Conservation (phyloP, 2,797 vertebrate species). For the Pangasius sanitwongsei region DNA sequence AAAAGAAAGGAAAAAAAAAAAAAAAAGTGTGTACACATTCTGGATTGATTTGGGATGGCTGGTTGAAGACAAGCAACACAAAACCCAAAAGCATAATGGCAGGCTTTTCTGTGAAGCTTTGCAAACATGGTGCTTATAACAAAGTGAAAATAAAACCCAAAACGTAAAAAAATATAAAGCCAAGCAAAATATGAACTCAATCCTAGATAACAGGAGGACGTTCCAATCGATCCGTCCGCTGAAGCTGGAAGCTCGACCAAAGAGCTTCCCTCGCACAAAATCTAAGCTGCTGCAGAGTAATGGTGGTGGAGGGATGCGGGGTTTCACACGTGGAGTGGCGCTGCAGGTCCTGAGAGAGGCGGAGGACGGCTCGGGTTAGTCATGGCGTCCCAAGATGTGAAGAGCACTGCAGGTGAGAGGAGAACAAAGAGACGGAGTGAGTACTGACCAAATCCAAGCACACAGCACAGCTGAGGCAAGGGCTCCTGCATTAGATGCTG, state of each 20-base stretch:
- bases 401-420: slow-evolving; percentile 66
- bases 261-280: neutral
- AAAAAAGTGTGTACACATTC: slow-evolving; percentile 16
- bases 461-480: neutral
- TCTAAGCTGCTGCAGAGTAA: slow-evolving; percentile 33
- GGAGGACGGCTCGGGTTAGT: slow-evolving; percentile 69
- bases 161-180: slow-evolving; percentile 9
- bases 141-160: slow-evolving; percentile 26
- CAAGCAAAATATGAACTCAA: slow-evolving; percentile 60
- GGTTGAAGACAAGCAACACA: slow-evolving; percentile 18
- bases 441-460: slow-evolving; percentile 50
- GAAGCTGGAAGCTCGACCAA: slow-evolving; percentile 2
- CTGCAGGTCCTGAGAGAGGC: slow-evolving; percentile 54
- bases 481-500: neutral
- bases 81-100: slow-evolving; percentile 17
- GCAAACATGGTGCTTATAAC: slow-evolving; percentile 27
- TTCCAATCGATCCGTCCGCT: slow-evolving; percentile 48
- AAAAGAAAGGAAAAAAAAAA: neutral
- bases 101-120: slow-evolving; percentile 16
- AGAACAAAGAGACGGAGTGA: slow-evolving; percentile 64
- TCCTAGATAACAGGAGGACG: slow-evolving; percentile 63
- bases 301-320: neutral
- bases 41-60: slow-evolving; percentile 28
- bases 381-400: slow-evolving; percentile 75
- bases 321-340: slow-evolving; percentile 67